Base-by-base conservation (phyloP, 2,888 invertebrate genomes). In the Aphrophora alni region DNA sequence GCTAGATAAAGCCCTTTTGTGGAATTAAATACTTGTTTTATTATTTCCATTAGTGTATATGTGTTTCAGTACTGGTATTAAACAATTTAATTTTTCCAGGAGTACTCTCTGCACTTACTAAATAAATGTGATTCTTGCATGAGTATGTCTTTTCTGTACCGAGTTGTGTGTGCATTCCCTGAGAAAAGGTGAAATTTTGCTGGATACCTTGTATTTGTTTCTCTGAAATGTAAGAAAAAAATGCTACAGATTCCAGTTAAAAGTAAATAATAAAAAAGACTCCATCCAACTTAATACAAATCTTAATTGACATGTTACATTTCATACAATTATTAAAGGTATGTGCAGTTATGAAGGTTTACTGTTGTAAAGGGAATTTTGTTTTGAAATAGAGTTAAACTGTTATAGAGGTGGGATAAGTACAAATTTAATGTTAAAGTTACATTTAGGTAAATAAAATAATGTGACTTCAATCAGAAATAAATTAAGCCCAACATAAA, bases 121-220 rank as follows among this genome's bases (percentile, higher is more conserved):
- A 69, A 76, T 69, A 76, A 25, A 33, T 76, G 68, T 68, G 76
- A 76, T 5, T 76, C 76, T 17, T 69, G 68, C 33, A 76, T 68
- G 25, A 76, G 69, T 33, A 76, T 76, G 69, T 76, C 76, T n/a
- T 76, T 76, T 68, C 69, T 59, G 69, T 69, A 76, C n/a, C 68
- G 1, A 21, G 76, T 76, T 68, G 76, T 76, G 33, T 76, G 76
- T 24, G 76, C 69, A 33, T 69, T 76, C 4, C 68, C 68, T 26
- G 69, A 68, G 68, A 76, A 76, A 8, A 76, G 68, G 25, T 76
- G 76, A 28, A 76, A 68, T 26, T 33, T 69, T 7, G 76, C 76
- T 7, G 76, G 68, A 38, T 76, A 26, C 12, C 38, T 68, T 76
- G 76, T 76, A 21, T 76, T 76, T 28, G 44, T 68, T 14, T 21